These are phyloP conservation scores for Tillus elongatus DNA, from an alignment of 2,888 invertebrate genomes.

Conservation along the genomic window DNA sequence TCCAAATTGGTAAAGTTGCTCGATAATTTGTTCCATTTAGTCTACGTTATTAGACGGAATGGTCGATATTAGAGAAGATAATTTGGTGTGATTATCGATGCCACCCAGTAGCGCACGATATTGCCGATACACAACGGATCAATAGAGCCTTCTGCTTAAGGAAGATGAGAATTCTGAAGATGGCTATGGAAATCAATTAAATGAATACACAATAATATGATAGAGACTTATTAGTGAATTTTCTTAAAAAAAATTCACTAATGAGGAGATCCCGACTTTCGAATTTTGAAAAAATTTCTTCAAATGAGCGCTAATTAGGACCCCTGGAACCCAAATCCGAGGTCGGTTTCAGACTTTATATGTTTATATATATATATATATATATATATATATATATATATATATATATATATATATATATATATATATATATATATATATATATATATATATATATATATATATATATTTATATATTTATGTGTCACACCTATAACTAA, in stretches of 20 bases:
- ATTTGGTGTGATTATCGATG: conserved; percentile 33
- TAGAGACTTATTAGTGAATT: too few species aligned
- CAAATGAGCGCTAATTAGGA: too few species aligned
- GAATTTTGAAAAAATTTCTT: too few species aligned
- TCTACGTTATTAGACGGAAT: conserved; percentile 30
- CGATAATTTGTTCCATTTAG: conserved; percentile 33
- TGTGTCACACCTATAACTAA: too few species aligned
- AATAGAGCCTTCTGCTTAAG: too few species aligned
- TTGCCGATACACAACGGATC: too few species aligned
- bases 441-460: conserved; percentile 4
- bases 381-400: conserved; percentile 5
- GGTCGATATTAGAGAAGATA: conserved; percentile 32
- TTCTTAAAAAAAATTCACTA: too few species aligned
- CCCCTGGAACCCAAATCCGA: too few species aligned
- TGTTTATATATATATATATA: conserved; percentile 4
- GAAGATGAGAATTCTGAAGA: too few species aligned
- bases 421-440: conserved; percentile 5
- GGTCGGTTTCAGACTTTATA: too few species aligned
- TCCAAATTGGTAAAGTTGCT: conserved; percentile 30
- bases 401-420: conserved; percentile 5
- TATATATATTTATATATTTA: conserved; percentile 3
- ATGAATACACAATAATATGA: background rate
- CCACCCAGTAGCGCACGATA: conserved; percentile 39
- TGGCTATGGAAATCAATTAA: too few species aligned
- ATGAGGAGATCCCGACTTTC: too few species aligned